Evolutionary conservation across 1,140 invertebrate genomes (phyloP).

Genomic region (Ceratitis capitata): DNA sequence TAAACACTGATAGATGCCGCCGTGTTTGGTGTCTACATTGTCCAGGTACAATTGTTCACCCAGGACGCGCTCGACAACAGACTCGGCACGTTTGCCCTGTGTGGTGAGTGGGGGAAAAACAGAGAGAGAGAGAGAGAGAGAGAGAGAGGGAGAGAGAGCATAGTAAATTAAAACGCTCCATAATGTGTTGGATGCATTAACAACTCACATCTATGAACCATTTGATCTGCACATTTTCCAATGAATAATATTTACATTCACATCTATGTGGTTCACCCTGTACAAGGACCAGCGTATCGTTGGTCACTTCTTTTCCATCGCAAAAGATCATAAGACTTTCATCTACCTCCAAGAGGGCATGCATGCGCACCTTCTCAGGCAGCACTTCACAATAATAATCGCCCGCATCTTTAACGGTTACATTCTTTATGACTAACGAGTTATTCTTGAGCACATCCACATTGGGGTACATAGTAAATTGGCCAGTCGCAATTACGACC

Average conservation of each 20-base stretch:
- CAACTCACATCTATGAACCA: constrained; percentile 61
- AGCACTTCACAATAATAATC: constrained; percentile 58
- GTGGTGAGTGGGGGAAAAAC: too few species aligned
- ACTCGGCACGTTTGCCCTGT: constrained; percentile 52
- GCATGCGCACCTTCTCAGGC: constrained; percentile 52
- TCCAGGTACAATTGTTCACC: constrained; percentile 46
- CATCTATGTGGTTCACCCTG: constrained; percentile 58
- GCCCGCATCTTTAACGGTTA: constrained; percentile 51
- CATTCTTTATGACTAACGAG: constrained; percentile 50
- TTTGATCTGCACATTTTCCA: constrained; percentile 50
- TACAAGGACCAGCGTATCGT: constrained; percentile 57
- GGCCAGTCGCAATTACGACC: constrained; percentile 50
- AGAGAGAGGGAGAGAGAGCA: background rate
- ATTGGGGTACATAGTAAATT: constrained; percentile 46
- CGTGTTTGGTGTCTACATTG: constrained; percentile 53
- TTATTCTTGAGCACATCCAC: constrained; percentile 55
- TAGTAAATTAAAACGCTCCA: background rate
- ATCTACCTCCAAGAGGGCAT: constrained; percentile 49
- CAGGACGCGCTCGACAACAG: background rate
- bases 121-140: too few species aligned
- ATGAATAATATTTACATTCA: constrained; percentile 53
- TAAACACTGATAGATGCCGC: constrained; percentile 58
- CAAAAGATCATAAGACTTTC: constrained; percentile 54
- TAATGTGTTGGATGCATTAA: background rate
- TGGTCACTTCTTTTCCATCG: constrained; percentile 60